Conservation (phyloP, 2,113 vertebrate genomes). For the Thunnus thynnus region DNA sequence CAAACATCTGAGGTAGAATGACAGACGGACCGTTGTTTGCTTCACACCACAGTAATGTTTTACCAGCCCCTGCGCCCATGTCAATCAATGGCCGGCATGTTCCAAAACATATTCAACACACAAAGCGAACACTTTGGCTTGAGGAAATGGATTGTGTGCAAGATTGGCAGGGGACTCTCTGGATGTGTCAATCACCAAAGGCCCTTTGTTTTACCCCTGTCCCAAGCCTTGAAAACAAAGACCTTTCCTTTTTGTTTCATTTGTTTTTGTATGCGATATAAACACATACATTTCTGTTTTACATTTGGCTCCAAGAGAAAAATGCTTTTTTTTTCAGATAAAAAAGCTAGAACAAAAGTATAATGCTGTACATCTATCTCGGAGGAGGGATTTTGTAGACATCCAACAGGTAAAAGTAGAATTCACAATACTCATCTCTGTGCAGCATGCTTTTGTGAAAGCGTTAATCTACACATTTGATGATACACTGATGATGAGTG, state of each 20-base stretch:
- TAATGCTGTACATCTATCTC: constrained; percentile 15
- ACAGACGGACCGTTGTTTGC: constrained; percentile 86
- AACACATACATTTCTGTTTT: constrained; percentile 10
- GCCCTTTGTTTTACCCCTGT: constrained; percentile 68
- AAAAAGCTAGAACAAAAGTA: constrained; percentile 29
- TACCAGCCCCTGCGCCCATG: constrained; percentile 86
- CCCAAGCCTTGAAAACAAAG: constrained; percentile 52
- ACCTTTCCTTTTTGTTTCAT: constrained; percentile 48
- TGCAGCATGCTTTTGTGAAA: constrained; percentile 37
- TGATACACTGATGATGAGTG: constrained; percentile 63
- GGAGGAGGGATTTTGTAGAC: constrained; percentile 25
- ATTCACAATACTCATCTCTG: constrained; percentile 35
- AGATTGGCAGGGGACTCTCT: constrained; percentile 75
- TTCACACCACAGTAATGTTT: constrained; percentile 86
- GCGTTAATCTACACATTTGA: constrained; percentile 63
- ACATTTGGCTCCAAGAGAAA: constrained; percentile 42
- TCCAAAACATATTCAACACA: constrained; percentile 89
- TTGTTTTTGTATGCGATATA: constrained; percentile 23
- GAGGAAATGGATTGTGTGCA: constrained; percentile 81
- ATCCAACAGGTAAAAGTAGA: constrained; percentile 31
- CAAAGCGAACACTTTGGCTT: constrained; percentile 87
- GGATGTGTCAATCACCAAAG: constrained; percentile 76
- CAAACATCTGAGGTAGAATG: constrained; percentile 84
- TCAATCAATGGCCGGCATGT: constrained; percentile 87
- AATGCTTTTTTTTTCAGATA: not conserved